phyloP scores from a whole-genome alignment of 2,797 vertebrate species.

The Luscinia megarhynchos region DNA sequence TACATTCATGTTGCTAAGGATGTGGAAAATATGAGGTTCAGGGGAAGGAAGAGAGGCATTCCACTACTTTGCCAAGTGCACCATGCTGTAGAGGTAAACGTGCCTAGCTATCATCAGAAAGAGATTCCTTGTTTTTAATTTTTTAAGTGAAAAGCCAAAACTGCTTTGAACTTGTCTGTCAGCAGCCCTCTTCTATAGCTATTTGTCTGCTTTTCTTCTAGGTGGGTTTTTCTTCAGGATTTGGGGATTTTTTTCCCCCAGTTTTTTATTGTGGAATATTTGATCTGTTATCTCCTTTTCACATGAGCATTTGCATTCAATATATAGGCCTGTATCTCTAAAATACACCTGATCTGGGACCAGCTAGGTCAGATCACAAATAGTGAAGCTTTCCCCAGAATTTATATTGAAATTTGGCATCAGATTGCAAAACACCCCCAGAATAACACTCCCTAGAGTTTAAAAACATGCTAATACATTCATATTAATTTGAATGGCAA shows the following conservation, averaged over 20 bases:
- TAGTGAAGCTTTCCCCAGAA: background rate
- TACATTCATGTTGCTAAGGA: background rate
- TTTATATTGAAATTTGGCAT: background rate
- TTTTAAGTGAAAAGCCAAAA: background rate
- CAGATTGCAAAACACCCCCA: background rate
- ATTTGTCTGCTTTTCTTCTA: background rate
- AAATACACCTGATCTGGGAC: background rate
- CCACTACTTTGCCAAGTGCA: background rate
- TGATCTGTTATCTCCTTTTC: background rate
- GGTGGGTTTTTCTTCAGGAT: background rate
- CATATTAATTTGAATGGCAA: background rate
- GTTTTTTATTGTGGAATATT: background rate
- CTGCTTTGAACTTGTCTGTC: background rate
- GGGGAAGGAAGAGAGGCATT: background rate
- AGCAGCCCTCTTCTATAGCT: background rate
- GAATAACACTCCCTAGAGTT: background rate
- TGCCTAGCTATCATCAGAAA: background rate
- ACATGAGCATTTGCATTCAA: background rate
- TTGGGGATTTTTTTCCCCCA: background rate
- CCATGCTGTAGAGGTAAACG: background rate
- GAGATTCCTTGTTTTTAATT: background rate
- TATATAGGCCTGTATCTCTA: background rate
- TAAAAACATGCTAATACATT: background rate
- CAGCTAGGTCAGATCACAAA: background rate
- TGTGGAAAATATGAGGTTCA: background rate